phyloP scores from a whole-genome alignment of 2,888 invertebrate species.

The Automeris io region DNA sequence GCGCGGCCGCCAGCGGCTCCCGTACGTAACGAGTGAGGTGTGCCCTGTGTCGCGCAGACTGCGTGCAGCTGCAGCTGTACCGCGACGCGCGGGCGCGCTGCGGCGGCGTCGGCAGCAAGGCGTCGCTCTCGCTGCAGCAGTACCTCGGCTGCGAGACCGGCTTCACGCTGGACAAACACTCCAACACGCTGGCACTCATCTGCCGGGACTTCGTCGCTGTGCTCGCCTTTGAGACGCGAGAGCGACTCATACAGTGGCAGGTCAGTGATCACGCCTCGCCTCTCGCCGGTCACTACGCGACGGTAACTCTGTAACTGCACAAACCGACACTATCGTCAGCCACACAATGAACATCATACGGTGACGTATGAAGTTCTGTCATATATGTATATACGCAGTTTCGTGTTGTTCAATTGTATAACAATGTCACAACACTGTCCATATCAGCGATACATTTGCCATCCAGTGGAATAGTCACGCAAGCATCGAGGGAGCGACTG shows the following conservation, averaged over 20 bases:
- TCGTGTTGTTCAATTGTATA: no score
- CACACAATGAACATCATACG: no score
- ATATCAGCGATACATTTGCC: no score
- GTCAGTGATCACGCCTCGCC: no score
- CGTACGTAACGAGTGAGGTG: background rate
- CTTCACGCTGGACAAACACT: conserved; percentile 93
- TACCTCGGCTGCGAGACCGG: conserved; percentile 90
- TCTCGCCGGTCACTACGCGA: no score
- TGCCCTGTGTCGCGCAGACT: conserved; percentile 77
- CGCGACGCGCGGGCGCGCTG: conserved; percentile 86
- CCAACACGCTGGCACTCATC: conserved; percentile 91
- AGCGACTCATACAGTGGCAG: conserved; percentile 94
- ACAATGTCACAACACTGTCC: no score
- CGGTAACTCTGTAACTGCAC: no score
- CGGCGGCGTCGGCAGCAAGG: conserved; percentile 79
- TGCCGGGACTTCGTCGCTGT: conserved; percentile 91
- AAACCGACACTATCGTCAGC: no score
- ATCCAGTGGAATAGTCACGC: no score
- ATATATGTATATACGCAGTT: no score
- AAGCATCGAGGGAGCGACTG: no score
- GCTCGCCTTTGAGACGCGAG: conserved; percentile 91
- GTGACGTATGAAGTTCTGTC: no score
- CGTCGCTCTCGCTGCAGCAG: conserved; percentile 89
- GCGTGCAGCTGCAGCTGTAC: conserved; percentile 91
- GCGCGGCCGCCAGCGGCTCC: background rate